phyloP scores from a whole-genome alignment of 2,113 vertebrate species.

The Macroglossus sobrinus region DNA sequence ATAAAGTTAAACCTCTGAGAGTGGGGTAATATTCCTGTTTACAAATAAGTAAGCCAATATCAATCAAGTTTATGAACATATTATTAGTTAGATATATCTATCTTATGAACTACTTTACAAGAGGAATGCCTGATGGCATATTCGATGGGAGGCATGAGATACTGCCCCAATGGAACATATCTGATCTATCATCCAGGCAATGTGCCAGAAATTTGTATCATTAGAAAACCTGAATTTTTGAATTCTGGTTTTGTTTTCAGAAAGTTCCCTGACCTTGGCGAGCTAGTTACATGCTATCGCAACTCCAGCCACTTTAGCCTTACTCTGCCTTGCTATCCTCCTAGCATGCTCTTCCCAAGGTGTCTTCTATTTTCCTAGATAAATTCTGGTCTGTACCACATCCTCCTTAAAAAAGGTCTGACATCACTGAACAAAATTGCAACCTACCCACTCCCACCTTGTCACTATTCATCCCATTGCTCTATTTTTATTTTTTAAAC shows the following conservation, averaged over 20 bases:
- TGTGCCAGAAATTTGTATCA: not conserved
- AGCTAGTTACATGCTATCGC: fast-evolving
- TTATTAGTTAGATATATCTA: not conserved
- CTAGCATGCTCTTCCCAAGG: not conserved
- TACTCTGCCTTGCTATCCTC: not conserved
- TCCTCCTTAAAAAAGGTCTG: not conserved
- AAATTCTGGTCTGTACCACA: not conserved
- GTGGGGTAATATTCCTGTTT: not conserved
- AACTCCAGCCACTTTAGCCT: not conserved
- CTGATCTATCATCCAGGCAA: not conserved
- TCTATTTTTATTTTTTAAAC: not conserved
- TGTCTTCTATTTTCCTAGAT: not conserved
- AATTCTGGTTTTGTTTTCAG: not conserved
- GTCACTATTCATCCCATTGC: not conserved
- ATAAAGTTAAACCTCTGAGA: not conserved
- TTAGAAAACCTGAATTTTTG: not conserved
- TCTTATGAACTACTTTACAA: not conserved
- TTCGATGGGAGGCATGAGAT: not conserved
- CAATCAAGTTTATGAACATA: not conserved
- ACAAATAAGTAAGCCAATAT: not conserved
- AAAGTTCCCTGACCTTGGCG: not conserved
- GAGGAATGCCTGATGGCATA: not conserved
- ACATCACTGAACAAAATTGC: not conserved
- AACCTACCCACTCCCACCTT: fast-evolving
- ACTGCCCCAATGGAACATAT: not conserved